Conservation (phyloP, 2,888 invertebrate genomes). For the Megalurothrips usitatus region DNA sequence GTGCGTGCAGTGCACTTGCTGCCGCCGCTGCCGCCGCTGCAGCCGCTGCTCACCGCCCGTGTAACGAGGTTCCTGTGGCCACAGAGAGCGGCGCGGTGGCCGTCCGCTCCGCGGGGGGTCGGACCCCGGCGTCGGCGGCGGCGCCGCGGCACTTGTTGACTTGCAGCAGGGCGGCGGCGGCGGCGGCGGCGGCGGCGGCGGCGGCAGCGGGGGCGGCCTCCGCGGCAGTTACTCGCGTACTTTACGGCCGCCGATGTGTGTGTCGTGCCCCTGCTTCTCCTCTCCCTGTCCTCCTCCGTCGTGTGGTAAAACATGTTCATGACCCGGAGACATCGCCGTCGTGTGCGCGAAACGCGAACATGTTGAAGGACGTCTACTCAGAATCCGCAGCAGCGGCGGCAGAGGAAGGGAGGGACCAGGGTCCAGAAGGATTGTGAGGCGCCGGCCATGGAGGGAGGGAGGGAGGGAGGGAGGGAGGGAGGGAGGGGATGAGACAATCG, state of each 20-base stretch:
- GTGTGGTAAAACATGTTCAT: no score
- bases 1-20: no score
- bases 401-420: no score
- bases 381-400: no score
- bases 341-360: no score
- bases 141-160: background rate
- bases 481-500: constrained; percentile 17
- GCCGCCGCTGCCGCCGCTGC: no score
- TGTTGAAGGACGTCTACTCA: no score
- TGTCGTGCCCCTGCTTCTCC: background rate
- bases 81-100: background rate
- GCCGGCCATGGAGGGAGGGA: background rate
- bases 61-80: constrained; percentile 2
- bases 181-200: background rate
- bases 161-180: background rate
- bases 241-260: background rate
- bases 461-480: background rate
- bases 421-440: background rate
- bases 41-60: background rate
- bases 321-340: no score
- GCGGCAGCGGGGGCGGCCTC: background rate
- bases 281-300: no score
- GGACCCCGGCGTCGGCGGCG: background rate
- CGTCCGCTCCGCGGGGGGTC: background rate
- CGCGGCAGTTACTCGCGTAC: background rate